phyloP scores from a whole-genome alignment of 2,888 invertebrate genomes.

The Anoplius nigerrimus region DNA sequence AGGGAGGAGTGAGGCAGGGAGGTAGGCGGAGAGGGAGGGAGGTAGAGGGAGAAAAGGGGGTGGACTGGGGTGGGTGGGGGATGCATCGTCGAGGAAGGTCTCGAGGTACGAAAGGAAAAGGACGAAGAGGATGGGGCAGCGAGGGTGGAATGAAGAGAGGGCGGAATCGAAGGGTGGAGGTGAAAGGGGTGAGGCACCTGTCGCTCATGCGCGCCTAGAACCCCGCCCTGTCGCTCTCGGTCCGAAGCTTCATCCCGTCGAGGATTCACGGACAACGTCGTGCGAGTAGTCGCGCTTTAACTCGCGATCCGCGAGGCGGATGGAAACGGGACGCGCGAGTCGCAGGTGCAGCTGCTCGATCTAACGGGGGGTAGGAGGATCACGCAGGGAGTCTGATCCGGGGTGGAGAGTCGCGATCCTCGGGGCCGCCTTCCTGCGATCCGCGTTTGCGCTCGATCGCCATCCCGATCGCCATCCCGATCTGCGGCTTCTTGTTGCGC shows the following conservation, averaged over 20 bases:
- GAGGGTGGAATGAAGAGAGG: conserved; percentile 23
- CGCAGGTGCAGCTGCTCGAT: conserved; percentile 39
- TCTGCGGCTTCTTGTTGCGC: no score
- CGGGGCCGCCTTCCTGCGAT: background rate
- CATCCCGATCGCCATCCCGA: background rate
- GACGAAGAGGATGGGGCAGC: background rate
- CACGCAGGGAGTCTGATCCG: no score
- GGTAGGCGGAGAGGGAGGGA: conserved; percentile 27
- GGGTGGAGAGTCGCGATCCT: background rate
- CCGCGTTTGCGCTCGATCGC: conserved; percentile 2
- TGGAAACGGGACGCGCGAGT: conserved; percentile 47
- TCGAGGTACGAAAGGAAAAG: background rate
- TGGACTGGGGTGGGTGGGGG: conserved; percentile 27
- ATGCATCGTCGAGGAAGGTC: background rate
- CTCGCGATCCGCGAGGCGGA: conserved; percentile 65
- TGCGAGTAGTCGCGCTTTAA: conserved; percentile 60
- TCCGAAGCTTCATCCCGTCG: conserved; percentile 49
- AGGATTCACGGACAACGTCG: conserved; percentile 52
- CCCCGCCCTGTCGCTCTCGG: conserved; percentile 70
- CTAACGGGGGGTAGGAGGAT: conserved; percentile 31
- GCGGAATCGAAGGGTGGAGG: conserved; percentile 18
- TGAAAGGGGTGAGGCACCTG: conserved; percentile 1
- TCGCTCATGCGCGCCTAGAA: conserved; percentile 69
- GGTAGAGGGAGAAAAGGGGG: conserved; percentile 27
- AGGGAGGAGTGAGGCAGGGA: conserved; percentile 28